Evolutionary conservation across 2,888 invertebrate genomes (phyloP).

Genomic region (Mesochorus sp.): DNA sequence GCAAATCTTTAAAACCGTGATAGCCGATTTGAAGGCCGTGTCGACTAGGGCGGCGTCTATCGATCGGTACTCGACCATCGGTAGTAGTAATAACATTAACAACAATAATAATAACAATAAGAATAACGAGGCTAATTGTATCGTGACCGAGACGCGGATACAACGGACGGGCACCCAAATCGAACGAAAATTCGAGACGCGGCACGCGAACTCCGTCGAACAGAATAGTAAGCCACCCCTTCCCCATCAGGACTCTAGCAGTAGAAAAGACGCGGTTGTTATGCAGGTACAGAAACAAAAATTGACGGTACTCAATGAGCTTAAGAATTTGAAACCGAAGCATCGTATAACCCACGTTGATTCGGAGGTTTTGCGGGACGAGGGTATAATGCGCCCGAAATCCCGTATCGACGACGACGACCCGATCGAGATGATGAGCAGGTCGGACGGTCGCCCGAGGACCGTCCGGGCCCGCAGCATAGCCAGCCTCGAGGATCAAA

Average conservation of each 20-base stretch:
- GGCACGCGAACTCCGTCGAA: slow-evolving; percentile 73
- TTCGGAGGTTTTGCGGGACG: slow-evolving; percentile 79
- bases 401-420: slow-evolving; percentile 80
- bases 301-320: slow-evolving; percentile 77
- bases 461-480: slow-evolving; percentile 76
- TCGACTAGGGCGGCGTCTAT: slow-evolving; percentile 69
- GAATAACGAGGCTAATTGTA: slow-evolving; percentile 65
- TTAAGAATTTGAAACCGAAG: slow-evolving; percentile 77
- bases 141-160: slow-evolving; percentile 77
- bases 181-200: slow-evolving; percentile 76
- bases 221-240: slow-evolving; percentile 63
- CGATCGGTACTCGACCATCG: slow-evolving; percentile 75
- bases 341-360: slow-evolving; percentile 80
- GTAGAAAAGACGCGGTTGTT: slow-evolving; percentile 75
- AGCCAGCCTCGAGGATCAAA: slow-evolving; percentile 76
- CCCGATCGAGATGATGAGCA: slow-evolving; percentile 65
- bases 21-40: slow-evolving; percentile 74
- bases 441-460: slow-evolving; percentile 62
- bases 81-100: not conserved
- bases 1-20: slow-evolving; percentile 76
- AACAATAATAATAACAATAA: slow-evolving; percentile 18
- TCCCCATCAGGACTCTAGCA: slow-evolving; percentile 74
- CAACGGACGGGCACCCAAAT: slow-evolving; percentile 77
- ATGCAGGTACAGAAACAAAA: slow-evolving; percentile 78
- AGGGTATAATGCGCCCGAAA: slow-evolving; percentile 80